Base-by-base conservation (phyloP, 2,113 vertebrate genomes). In the Pterocles gutturalis region DNA sequence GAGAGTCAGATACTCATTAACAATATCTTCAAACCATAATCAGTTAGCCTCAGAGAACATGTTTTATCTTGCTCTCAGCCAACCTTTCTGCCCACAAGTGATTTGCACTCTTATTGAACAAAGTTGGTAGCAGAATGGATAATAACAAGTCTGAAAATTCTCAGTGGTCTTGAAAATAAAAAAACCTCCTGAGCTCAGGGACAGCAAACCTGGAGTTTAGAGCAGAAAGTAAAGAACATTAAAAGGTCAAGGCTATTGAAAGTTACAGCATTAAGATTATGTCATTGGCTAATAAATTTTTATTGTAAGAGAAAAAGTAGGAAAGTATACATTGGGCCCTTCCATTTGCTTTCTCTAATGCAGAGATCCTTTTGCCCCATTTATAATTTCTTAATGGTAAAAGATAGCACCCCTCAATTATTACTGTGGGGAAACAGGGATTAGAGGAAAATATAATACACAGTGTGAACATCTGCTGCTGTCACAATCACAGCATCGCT, bases 1-100 rank as follows among this genome's bases (percentile, higher is more conserved):
- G 45, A 33, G 82, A 87, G 89, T 71, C 80, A 87, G 86, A 71
- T 49, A 66, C 86, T 95, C 92, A 78, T 92, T 95, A 95, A 60
- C 86, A 91, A 10, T 38, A 78, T 79, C 95, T 95, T 71, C 95
- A 88, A 89, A 85, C 77, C 53, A 57, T 57, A 65, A 91, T 94
- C 90, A 87, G 55, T 26, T 48, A 70, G 57, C 86, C 90, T 93
- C 11, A 17, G 92, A 96, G 95, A 94, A 85, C 88, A 72, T 71
- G 86, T 81, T 92, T 92, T 87, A 82, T 93, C 92, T 95, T 95
- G 90, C 83, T 96, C 57, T 78, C n/a, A 7, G 49, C 45, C 89
- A 94, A 65, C 95, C 90, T 89, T 64, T 83, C 57, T 95, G 72
- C 83, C 69, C 11, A 15, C 69, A 78, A 95, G 90, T 93, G 86